Evolutionary conservation across 2,113 vertebrate genomes (phyloP).

Genomic region (Arizona elegans): DNA sequence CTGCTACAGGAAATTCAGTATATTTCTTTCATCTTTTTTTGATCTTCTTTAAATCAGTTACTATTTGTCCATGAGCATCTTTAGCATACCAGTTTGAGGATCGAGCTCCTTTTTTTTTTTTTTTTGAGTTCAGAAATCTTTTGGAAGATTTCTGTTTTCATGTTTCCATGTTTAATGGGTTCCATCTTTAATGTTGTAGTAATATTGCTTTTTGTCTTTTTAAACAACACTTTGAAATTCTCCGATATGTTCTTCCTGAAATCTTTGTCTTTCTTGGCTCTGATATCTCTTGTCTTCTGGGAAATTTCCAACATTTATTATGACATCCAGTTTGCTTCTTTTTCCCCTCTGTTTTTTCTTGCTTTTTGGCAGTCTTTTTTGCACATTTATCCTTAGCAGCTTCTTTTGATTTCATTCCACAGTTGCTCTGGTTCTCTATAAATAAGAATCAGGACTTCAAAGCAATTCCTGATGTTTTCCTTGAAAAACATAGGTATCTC

Average conservation of each 20-base stretch:
- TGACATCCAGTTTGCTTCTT: not conserved
- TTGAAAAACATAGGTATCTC: not conserved
- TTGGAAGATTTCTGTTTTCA: not conserved
- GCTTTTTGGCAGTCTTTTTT: not conserved
- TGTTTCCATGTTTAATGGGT: not conserved
- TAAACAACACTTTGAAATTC: not conserved
- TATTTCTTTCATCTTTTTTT: not conserved
- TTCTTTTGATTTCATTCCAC: not conserved
- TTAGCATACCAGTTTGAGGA: not conserved
- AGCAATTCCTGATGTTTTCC: not conserved
- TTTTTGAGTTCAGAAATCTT: not conserved
- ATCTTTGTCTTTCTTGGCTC: not conserved
- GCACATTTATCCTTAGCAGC: not conserved
- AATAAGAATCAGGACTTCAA: not conserved
- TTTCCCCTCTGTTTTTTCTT: not conserved
- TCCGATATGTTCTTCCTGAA: not conserved
- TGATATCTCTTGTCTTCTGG: not conserved
- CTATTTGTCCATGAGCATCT: not conserved
- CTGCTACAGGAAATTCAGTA: not conserved
- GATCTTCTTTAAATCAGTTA: not conserved
- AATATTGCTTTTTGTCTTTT: not conserved
- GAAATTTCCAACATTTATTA: not conserved
- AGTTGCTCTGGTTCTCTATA: not conserved
- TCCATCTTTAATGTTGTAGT: not conserved
- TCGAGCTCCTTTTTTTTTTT: no score